phyloP scores from a whole-genome alignment of 2,888 invertebrate genomes.

The Heteropelma amictum region DNA sequence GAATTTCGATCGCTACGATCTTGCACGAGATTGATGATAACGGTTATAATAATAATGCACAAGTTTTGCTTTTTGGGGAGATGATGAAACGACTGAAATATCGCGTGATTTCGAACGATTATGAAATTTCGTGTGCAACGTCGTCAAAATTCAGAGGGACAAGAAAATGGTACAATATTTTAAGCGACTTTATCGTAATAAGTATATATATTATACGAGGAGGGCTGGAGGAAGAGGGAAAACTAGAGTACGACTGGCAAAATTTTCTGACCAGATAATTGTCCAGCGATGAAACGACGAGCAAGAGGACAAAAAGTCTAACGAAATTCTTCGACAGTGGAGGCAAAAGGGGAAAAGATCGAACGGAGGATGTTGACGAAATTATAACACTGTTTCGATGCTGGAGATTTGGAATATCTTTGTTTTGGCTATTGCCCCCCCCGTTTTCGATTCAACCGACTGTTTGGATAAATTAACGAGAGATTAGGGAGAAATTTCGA shows the following conservation, averaged over 20 bases:
- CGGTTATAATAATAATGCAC: slow-evolving; percentile 26
- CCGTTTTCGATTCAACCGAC: no score
- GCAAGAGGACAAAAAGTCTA: slow-evolving; percentile 18
- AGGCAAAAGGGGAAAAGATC: slow-evolving; percentile 24
- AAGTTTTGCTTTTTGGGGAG: slow-evolving; percentile 14
- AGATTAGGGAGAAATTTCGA: slow-evolving; percentile 7
- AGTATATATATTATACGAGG: slow-evolving; percentile 29
- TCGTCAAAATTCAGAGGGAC: background rate
- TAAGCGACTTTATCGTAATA: slow-evolving; percentile 46
- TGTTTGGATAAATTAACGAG: background rate
- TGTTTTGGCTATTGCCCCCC: no score
- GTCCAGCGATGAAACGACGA: slow-evolving; percentile 57
- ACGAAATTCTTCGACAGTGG: slow-evolving; percentile 13
- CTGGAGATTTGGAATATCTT: no score
- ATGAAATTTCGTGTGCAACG: slow-evolving; percentile 17
- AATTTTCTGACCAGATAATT: slow-evolving; percentile 68
- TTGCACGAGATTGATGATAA: slow-evolving; percentile 36
- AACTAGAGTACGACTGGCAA: slow-evolving; percentile 50
- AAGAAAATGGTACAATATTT: slow-evolving; percentile 48
- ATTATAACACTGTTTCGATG: slow-evolving; percentile 13
- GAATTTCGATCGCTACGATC: slow-evolving; percentile 43
- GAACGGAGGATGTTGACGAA: slow-evolving; percentile 23
- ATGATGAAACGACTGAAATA: slow-evolving; percentile 14
- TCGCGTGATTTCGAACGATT: slow-evolving; percentile 25
- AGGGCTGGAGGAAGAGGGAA: background rate